Percentiles rank a stretch among this genome's conserved stretches.
phyloP scores from a whole-genome alignment of 2,113 vertebrate genomes.

The Acrocephalus kingi region DNA sequence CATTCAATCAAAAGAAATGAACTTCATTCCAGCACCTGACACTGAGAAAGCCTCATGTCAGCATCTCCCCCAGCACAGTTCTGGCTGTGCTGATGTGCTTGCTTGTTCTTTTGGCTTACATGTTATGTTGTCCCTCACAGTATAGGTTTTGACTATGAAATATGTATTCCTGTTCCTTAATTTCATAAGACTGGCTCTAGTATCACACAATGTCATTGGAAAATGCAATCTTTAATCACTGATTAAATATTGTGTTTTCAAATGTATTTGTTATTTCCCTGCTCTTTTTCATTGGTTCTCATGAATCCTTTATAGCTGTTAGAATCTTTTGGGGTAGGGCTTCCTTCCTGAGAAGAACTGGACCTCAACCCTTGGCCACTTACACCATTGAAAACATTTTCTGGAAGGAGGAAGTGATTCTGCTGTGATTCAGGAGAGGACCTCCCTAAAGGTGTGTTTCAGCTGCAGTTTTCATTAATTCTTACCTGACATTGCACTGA shows the following conservation, averaged over 20 bases:
- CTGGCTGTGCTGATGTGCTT: rapidly evolving
- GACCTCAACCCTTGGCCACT: neutral
- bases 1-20: neutral
- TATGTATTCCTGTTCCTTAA: neutral
- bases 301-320: neutral
- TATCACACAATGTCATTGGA: neutral
- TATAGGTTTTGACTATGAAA: neutral
- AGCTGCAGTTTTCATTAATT: neutral
- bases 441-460: neutral
- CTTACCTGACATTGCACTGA: neutral
- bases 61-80: neutral
- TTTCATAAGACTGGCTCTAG: neutral
- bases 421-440: neutral
- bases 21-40: neutral
- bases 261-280: neutral
- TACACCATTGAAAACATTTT: neutral
- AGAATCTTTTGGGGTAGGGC: neutral
- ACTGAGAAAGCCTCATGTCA: neutral
- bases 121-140: neutral
- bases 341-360: neutral
- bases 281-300: neutral
- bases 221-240: neutral
- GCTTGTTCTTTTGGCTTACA: neutral
- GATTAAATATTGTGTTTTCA: neutral
- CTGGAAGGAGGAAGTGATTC: neutral